Evolutionary conservation across 1,140 invertebrate genomes (phyloP), one percentile per base, ranked within the genome.

Genomic region (Pseudoatta argentina): DNA sequence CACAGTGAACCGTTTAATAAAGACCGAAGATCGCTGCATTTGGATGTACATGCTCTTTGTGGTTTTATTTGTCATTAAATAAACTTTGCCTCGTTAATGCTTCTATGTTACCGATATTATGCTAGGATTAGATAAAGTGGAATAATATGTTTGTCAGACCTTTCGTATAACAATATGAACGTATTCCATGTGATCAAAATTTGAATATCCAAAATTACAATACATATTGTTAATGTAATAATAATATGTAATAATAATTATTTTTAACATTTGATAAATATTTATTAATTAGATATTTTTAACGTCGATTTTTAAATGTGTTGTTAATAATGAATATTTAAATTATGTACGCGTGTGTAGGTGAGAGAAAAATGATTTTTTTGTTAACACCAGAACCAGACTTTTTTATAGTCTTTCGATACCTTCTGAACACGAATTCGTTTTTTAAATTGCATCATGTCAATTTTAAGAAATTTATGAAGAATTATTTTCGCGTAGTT

Each of bases 1-100:
- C n/a, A 61, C 14, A n/a, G 55, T 73, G 67, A 83, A 83, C 48
- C 55, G 69, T 24, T 83, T 83, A 75, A 83, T 83, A 83, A 83
- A 44, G 39, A 21, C 63, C 63, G 10, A 57, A 79, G 69, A 34
- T 27, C 67, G 6, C 10, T 16, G n/a, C 8, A 39, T 69, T 55
- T 39, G 24, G 24, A 44, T 48, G 14, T 27, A 71, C 24, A 34
- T 73, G 69, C 55, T 48, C 69, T 61, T 75, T 83, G 79, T 34
- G 78, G 67, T 61, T 83, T 73, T 73, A 82, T 82, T 48, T 81
- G 53, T 51, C 18, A 71, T 81, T n/a, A 14, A 57, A 48, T 30
- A 27, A 83, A 73, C n/a, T 73, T 48, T 61, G 44, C 0, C 10
- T 39, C n/a, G n/a, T 34, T 61, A 75, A 63, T 34, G 69, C 18